Evolutionary conservation across 1,140 invertebrate genomes (phyloP), one percentile per base, ranked within the genome.

Genomic region (Papilio aristodemus): DNA sequence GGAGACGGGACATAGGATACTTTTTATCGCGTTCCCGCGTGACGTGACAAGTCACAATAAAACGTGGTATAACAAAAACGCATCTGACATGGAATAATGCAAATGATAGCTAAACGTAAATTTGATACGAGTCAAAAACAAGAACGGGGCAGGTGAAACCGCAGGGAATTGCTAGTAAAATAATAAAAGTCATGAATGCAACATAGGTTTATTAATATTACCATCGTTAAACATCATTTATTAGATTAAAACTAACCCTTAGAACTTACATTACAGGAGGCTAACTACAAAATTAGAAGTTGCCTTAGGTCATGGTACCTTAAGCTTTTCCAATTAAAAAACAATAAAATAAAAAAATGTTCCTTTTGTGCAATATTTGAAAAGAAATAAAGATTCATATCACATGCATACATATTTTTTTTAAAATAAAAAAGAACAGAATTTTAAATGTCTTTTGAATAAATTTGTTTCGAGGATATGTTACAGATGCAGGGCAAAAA

Each of bases 181-280:
- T n/a, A 78, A 72, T 60, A 75, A 71, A 73, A 74, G 67, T 63
- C 63, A 73, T 67, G 83, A 79, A 79, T 86, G 79, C 79, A 86
- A 85, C 80, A 86, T 85, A 79, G 3, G 83, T 85, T 86, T 81
- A 81, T 86, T 86, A 81, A 74, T 78, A 78, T 85, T 83, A 85
- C 79, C 76, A 86, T 78, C 69, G 75, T 84, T 76, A 81, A 84
- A 83, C 75, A 76, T 79, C 72, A 75, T 78, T 70, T 75, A 80
- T 72, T 64, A 74, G 70, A 78, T 78, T 78, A 77, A 80, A 76
- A 77, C 72, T 80, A 83, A 80, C 73, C 71, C 73, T 71, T 73
- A 76, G 71, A 79, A 80, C 75, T 78, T 79, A 82, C 60, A 77
- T 70, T 70, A 79, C 76, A 78, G 70, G 68, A 80, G 71, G 80